Conservation (phyloP, 1,140 invertebrate species). For the Drosophila triauraria region DNA sequence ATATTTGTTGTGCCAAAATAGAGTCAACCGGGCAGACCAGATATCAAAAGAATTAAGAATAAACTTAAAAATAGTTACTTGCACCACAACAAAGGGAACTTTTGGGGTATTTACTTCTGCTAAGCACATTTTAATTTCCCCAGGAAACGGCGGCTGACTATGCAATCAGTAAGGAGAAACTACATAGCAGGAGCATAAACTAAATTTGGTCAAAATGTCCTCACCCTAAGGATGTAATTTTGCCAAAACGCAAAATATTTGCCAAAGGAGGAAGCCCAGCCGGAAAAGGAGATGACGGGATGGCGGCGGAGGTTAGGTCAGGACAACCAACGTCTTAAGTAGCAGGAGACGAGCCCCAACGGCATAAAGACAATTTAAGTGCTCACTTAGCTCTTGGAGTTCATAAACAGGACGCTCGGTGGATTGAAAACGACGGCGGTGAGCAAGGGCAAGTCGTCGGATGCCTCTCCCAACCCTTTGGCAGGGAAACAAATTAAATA, state of each 20-base stretch:
- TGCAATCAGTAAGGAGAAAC: constrained; percentile 47
- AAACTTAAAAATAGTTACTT: not conserved
- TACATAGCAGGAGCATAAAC: constrained; percentile 46
- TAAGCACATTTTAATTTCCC: constrained; percentile 78
- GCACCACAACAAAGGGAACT: constrained; percentile 4
- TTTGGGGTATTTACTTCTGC: constrained; percentile 39
- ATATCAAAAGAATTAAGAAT: not conserved
- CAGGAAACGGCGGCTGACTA: constrained; percentile 62
- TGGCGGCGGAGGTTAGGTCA: constrained; percentile 41
- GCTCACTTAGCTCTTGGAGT: constrained; percentile 45
- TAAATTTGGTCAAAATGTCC: constrained; percentile 63
- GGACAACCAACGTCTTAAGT: constrained; percentile 60
- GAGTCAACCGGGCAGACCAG: not conserved
- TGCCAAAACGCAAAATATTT: constrained; percentile 70
- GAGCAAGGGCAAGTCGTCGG: constrained; percentile 4
- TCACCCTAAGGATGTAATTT: constrained; percentile 73
- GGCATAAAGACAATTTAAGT: constrained; percentile 79
- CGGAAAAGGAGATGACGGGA: constrained; percentile 11
- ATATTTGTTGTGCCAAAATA: not conserved
- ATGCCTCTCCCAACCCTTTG: not conserved
- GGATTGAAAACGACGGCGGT: constrained; percentile 62
- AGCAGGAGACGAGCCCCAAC: constrained; percentile 52
- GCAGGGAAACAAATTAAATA: constrained; percentile 11
- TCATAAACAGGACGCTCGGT: constrained; percentile 73
- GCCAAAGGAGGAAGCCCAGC: constrained; percentile 34